These are phyloP conservation scores for Eristalis intricaria DNA, from an alignment of 2,888 invertebrate species.

Conservation along the genomic window DNA sequence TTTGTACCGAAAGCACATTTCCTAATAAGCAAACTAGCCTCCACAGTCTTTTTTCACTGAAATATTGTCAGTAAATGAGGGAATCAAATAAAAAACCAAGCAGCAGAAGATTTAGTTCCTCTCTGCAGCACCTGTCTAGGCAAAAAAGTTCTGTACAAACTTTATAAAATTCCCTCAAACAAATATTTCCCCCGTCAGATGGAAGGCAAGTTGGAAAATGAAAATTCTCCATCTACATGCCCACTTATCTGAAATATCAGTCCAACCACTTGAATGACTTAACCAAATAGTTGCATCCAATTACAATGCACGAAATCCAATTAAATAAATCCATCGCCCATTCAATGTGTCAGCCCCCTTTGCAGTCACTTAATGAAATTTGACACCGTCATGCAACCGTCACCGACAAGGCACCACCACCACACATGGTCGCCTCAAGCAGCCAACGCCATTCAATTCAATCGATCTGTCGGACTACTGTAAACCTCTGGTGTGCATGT, in stretches of 20 bases:
- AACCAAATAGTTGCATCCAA: not conserved
- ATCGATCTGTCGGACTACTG: slow-evolving; percentile 48
- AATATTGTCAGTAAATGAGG: too few species aligned
- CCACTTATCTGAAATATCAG: not conserved
- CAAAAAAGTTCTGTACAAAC: not conserved
- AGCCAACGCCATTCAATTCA: slow-evolving; percentile 3
- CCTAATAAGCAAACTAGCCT: too few species aligned
- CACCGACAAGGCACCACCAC: not conserved
- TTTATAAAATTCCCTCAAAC: not conserved
- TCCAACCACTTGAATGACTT: not conserved
- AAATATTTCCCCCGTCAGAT: not conserved
- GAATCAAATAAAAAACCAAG: too few species aligned
- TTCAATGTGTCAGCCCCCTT: not conserved
- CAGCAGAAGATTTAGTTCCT: too few species aligned
- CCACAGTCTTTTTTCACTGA: too few species aligned
- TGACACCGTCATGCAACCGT: slow-evolving; percentile 9
- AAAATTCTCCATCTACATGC: not conserved
- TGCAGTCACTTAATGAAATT: slow-evolving; percentile 13
- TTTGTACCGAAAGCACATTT: too few species aligned
- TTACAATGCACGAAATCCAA: slow-evolving; percentile 9
- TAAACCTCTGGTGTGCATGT: slow-evolving; percentile 20
- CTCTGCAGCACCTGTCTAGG: not conserved
- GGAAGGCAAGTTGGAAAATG: not conserved
- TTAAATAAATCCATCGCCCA: slow-evolving; percentile 10
- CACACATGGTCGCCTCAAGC: not conserved